Evolutionary conservation across 2,113 vertebrate genomes (phyloP).

Genomic region (Platichthys stellatus): DNA sequence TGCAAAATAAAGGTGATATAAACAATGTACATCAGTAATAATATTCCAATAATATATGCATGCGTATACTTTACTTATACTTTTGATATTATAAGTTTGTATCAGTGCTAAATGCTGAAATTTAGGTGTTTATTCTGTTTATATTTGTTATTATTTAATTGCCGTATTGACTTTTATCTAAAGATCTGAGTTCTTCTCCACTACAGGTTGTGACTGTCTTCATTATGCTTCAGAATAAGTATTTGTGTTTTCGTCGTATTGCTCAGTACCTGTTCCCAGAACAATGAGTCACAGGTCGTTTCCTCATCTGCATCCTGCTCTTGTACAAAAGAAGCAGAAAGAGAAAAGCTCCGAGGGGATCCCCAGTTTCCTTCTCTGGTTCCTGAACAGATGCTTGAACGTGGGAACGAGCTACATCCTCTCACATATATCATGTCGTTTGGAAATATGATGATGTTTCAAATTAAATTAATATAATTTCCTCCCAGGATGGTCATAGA

Average conservation of each 20-base stretch:
- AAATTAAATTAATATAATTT: not conserved
- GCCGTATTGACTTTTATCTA: not conserved
- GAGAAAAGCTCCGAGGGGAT: constrained; percentile 46
- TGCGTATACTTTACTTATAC: too few species aligned
- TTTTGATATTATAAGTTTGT: too few species aligned
- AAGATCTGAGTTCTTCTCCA: not conserved
- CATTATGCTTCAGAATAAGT: not conserved
- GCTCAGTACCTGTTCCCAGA: constrained; percentile 39
- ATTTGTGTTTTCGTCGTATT: constrained; percentile 32
- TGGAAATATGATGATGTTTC: not conserved
- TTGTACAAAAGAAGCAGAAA: constrained; percentile 58
- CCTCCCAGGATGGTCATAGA: not conserved
- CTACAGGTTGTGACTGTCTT: not conserved
- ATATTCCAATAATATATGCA: too few species aligned
- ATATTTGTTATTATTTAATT: not conserved
- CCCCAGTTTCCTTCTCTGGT: constrained; percentile 54
- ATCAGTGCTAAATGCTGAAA: too few species aligned
- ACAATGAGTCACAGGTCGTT: constrained; percentile 70
- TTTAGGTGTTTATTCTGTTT: not conserved
- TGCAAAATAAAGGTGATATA: too few species aligned
- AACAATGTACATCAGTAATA: too few species aligned
- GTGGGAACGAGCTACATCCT: constrained; percentile 39
- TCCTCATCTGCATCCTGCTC: constrained; percentile 77
- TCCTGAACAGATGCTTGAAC: constrained; percentile 43
- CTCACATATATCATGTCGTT: constrained; percentile 9